Evolutionary conservation across 2,888 invertebrate species (phyloP).

Genomic region (Cephus spinipes): DNA sequence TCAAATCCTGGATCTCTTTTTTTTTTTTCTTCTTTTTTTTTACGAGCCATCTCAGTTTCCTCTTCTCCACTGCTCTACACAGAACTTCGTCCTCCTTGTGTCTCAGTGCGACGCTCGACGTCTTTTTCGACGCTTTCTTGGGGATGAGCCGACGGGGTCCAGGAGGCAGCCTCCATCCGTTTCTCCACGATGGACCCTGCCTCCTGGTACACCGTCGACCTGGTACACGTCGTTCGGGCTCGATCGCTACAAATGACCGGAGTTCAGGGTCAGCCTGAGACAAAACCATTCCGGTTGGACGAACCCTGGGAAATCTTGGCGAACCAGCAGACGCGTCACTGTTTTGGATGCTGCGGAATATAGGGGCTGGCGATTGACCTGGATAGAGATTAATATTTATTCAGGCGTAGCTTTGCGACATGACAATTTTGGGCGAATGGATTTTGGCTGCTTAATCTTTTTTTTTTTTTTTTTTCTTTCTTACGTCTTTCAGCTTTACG

Average conservation of each 20-base stretch:
- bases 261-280: constrained; percentile 4
- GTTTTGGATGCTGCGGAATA: neutral
- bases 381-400: neutral
- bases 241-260: constrained; percentile 15
- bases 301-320: neutral
- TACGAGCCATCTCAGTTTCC: neutral
- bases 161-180: neutral
- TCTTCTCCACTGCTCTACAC: too few species aligned
- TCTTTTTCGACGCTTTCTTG: neutral
- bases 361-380: neutral
- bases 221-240: neutral
- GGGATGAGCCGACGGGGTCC: too few species aligned
- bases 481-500: too few species aligned
- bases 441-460: neutral
- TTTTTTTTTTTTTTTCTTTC: too few species aligned
- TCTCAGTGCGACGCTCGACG: neutral
- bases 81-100: neutral
- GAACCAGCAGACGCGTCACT: neutral
- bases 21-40: constrained; percentile 11
- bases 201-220: neutral
- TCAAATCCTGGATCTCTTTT: constrained; percentile 11
- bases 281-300: neutral
- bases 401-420: neutral
- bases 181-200: neutral
- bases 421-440: neutral